phyloP scores from a whole-genome alignment of 2,888 invertebrate genomes.

The Xestoiulus laeticollis region DNA sequence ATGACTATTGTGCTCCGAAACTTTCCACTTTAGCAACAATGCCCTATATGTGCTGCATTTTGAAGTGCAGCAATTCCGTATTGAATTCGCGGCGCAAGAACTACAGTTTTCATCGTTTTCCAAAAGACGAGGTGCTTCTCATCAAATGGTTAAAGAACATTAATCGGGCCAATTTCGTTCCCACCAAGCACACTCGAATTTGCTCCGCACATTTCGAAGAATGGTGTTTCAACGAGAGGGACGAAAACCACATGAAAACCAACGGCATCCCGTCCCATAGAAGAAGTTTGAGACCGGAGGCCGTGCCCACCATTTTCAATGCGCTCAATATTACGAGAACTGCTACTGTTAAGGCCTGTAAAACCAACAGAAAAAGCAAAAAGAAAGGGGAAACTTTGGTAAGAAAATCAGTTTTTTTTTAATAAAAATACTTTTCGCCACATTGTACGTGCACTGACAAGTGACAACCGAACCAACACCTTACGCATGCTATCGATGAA shows the following conservation, averaged over 20 bases:
- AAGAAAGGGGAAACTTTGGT: constrained; percentile 42
- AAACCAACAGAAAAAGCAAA: constrained; percentile 18
- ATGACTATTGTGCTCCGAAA: background rate
- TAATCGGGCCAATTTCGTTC: constrained; percentile 42
- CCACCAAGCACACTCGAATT: constrained; percentile 27
- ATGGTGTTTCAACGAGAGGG: constrained; percentile 33
- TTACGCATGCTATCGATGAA: background rate
- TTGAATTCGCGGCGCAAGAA: constrained; percentile 45
- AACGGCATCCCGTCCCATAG: constrained; percentile 34
- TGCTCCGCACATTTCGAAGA: constrained; percentile 48
- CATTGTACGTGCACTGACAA: constrained; percentile 11
- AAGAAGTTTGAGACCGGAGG: constrained; percentile 36
- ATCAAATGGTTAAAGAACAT: constrained; percentile 49
- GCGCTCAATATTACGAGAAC: background rate
- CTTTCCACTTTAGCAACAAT: constrained; percentile 39
- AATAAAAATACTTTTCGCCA: background rate
- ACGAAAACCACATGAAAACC: constrained; percentile 45
- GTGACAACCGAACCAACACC: constrained; percentile 3
- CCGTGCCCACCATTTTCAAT: constrained; percentile 44
- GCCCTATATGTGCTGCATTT: constrained; percentile 50
- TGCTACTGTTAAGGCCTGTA: background rate
- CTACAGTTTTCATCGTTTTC: constrained; percentile 48
- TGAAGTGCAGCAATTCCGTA: constrained; percentile 48
- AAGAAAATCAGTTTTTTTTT: background rate
- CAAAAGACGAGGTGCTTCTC: constrained; percentile 36